These are phyloP conservation scores for Helicoverpa zea DNA, from an alignment of 1,140 invertebrate genomes.

Conservation along the genomic window DNA sequence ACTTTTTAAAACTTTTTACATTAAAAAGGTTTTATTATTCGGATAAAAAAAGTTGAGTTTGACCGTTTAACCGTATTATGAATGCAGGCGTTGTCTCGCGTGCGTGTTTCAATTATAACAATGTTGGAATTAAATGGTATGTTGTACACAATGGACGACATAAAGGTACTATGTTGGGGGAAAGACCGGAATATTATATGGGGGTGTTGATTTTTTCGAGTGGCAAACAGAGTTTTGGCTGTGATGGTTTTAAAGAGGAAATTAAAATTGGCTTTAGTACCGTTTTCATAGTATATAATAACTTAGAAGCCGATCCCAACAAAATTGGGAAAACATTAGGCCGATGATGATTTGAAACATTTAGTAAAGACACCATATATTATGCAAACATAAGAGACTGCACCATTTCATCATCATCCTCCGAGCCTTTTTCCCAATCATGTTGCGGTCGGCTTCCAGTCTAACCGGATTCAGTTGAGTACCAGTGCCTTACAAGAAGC, in stretches of 20 bases:
- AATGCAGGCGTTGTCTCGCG: slow-evolving; percentile 43
- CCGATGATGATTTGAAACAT: too few species aligned
- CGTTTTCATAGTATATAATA: not conserved
- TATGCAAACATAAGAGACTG: too few species aligned
- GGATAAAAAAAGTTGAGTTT: slow-evolving; percentile 48
- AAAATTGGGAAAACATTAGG: not conserved
- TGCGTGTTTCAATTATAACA: slow-evolving; percentile 52
- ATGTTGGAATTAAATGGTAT: slow-evolving; percentile 42
- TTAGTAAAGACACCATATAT: too few species aligned
- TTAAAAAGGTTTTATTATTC: slow-evolving; percentile 54
- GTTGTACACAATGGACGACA: slow-evolving; percentile 42
- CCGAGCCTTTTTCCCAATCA: too few species aligned
- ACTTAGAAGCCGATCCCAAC: not conserved
- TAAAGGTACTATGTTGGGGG: slow-evolving; percentile 22
- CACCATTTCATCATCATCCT: too few species aligned
- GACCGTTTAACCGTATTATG: slow-evolving; percentile 48
- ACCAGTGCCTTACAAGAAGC: too few species aligned
- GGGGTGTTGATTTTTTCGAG: slow-evolving; percentile 38
- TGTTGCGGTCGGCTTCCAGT: too few species aligned
- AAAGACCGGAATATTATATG: slow-evolving; percentile 24
- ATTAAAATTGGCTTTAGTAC: not conserved
- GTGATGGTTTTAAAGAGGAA: not conserved
- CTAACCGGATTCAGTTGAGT: too few species aligned
- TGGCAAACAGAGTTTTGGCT: not conserved
- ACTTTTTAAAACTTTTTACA: slow-evolving; percentile 47